A percentile compares a stretch with the other conserved stretches of the same genome.
Conservation (phyloP, 35 echinoderm and acorn worm genomes). For the Lytechinus pictus region DNA sequence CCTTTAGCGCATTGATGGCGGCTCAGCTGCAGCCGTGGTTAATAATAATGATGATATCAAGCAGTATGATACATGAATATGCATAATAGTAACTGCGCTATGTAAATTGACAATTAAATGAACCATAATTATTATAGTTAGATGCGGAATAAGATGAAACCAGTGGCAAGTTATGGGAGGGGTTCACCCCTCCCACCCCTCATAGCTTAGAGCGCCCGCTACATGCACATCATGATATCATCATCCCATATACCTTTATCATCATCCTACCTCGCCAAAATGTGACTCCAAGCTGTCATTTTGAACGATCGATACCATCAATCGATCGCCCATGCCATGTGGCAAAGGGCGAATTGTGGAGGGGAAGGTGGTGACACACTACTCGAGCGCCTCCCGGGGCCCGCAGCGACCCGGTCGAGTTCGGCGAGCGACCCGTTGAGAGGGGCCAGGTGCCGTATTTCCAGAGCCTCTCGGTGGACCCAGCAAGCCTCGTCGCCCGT, state of each 20-base stretch:
- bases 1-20: too few relatives aligned
- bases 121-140: too few relatives aligned
- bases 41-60: too few relatives aligned
- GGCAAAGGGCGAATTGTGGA: slow-evolving; percentile 3
- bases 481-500: background rate
- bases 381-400: slow-evolving; percentile 41
- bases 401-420: slow-evolving; percentile 38
- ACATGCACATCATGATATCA: slow-evolving; percentile 17
- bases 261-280: background rate
- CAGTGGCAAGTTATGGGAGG: background rate
- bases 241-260: background rate
- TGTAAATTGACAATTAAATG: too few relatives aligned
- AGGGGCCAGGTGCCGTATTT: slow-evolving; percentile 22
- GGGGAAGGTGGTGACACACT: slow-evolving; percentile 24
- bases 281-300: slow-evolving; percentile 41
- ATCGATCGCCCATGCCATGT: slow-evolving; percentile 8
- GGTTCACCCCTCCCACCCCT: background rate
- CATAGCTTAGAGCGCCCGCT: background rate
- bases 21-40: too few relatives aligned
- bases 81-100: too few relatives aligned
- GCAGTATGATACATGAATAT: too few relatives aligned
- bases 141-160: background rate
- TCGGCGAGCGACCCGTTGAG: slow-evolving; percentile 35
- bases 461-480: background rate
- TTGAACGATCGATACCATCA: slow-evolving; percentile 34